Evolutionary conservation across 2,888 invertebrate species (phyloP).

Genomic region (Pseudolycoriella hygida): DNA sequence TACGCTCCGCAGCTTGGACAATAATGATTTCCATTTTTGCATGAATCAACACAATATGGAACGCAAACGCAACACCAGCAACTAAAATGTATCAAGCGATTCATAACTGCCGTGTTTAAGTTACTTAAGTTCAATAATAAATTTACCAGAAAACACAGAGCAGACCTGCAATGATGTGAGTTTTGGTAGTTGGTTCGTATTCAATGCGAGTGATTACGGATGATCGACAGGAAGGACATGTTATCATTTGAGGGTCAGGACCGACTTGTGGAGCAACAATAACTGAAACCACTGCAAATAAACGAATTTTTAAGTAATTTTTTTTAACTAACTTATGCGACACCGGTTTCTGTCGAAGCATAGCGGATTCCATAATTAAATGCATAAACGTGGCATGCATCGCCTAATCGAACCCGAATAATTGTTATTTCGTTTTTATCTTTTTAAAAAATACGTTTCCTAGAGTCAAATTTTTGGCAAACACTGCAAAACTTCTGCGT

Average conservation of each 20-base stretch:
- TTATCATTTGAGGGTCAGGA: conserved; percentile 25
- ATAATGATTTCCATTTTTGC: conserved; percentile 36
- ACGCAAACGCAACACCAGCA: conserved; percentile 38
- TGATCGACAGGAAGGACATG: conserved; percentile 32
- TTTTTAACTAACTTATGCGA: too few species aligned
- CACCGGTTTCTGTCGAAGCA: too few species aligned
- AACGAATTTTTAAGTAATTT: too few species aligned
- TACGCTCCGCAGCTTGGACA: conserved; percentile 38
- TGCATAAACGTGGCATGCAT: too few species aligned
- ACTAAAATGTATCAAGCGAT: conserved; percentile 14
- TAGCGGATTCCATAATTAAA: too few species aligned
- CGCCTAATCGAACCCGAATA: too few species aligned
- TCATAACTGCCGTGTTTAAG: too few species aligned
- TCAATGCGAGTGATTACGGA: conserved; percentile 29
- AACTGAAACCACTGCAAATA: not conserved
- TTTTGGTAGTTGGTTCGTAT: conserved; percentile 29
- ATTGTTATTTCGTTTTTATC: too few species aligned
- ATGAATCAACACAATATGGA: conserved; percentile 39
- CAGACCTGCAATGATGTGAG: conserved; percentile 34
- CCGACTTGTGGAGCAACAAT: conserved; percentile 19
- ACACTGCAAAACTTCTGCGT: too few species aligned
- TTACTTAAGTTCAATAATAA: too few species aligned
- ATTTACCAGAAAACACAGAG: conserved; percentile 2
- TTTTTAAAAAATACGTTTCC: too few species aligned
- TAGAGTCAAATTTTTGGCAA: too few species aligned